phyloP scores from a whole-genome alignment of 2,888 invertebrate genomes.

The Melikaiella ostensackeni region DNA sequence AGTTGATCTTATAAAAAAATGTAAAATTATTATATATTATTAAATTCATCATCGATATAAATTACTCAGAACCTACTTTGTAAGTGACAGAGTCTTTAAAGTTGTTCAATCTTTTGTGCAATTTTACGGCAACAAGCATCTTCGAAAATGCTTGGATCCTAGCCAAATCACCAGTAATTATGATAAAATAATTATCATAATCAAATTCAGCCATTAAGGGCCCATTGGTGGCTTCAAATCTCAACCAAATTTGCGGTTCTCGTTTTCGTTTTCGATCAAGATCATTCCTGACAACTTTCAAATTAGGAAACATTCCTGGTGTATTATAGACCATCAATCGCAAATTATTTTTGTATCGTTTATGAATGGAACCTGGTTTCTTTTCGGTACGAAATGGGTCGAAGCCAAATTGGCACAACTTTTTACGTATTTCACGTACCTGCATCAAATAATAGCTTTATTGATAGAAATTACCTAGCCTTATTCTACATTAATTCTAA shows the following conservation, averaged over 20 bases:
- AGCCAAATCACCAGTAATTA: slow-evolving; percentile 55
- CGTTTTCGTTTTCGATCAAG: slow-evolving; percentile 59
- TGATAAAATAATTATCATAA: slow-evolving; percentile 60
- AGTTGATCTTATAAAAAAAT: slow-evolving; percentile 50
- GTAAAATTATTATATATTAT: neutral
- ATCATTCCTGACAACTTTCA: slow-evolving; percentile 59
- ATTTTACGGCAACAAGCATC: slow-evolving; percentile 59
- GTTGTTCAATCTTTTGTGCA: slow-evolving; percentile 59
- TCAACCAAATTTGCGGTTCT: slow-evolving; percentile 58
- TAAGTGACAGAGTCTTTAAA: slow-evolving; percentile 60
- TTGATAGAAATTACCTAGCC: neutral
- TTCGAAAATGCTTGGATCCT: slow-evolving; percentile 59
- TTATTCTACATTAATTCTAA: neutral
- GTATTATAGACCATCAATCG: slow-evolving; percentile 59
- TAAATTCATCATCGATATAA: too few species aligned
- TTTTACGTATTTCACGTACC: slow-evolving; percentile 58
- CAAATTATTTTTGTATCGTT: slow-evolving; percentile 57
- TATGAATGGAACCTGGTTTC: slow-evolving; percentile 56
- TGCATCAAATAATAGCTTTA: slow-evolving; percentile 29
- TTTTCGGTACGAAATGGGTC: slow-evolving; percentile 54
- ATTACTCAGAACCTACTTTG: too few species aligned
- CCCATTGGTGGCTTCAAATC: slow-evolving; percentile 53
- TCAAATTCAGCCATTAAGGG: slow-evolving; percentile 58
- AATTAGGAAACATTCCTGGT: slow-evolving; percentile 58
- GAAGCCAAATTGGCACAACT: slow-evolving; percentile 60